Evolutionary conservation across 2,888 invertebrate genomes (phyloP).

Genomic region (Papilio protenor): DNA sequence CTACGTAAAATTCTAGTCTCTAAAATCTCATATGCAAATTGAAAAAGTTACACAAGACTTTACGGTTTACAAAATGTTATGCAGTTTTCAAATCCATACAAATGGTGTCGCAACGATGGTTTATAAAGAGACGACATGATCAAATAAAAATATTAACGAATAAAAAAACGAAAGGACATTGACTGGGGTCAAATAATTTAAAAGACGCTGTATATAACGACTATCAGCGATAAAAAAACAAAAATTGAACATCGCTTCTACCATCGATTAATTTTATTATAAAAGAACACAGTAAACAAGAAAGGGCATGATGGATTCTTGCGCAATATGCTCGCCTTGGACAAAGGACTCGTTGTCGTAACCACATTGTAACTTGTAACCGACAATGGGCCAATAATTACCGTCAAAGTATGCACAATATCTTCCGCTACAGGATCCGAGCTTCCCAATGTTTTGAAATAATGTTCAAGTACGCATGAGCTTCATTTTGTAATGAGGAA

Average conservation of each 20-base stretch:
- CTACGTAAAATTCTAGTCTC: background rate
- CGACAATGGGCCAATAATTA: constrained; percentile 28
- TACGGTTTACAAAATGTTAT: background rate
- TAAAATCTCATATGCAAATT: constrained; percentile 1
- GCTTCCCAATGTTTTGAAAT: constrained; percentile 21
- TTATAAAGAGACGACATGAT: background rate
- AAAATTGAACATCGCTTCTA: background rate
- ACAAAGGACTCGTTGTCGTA: constrained; percentile 37
- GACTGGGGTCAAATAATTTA: background rate
- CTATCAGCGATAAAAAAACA: background rate
- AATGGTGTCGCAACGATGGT: background rate
- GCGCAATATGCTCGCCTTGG: constrained; percentile 21
- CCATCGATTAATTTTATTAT: background rate
- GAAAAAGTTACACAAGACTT: background rate
- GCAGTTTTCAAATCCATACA: background rate
- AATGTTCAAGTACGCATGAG: constrained; percentile 12
- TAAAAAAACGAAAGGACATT: background rate
- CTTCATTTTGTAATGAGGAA: constrained; percentile 17
- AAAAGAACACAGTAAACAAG: constrained; percentile 15
- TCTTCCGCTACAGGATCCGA: constrained; percentile 14
- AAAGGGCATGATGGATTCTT: constrained; percentile 26
- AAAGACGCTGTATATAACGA: background rate
- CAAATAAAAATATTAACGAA: background rate
- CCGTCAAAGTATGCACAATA: constrained; percentile 16
- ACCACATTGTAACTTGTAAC: constrained; percentile 15